Evolutionary conservation across 2,888 invertebrate genomes (phyloP), one percentile per base, ranked within the genome.

Genomic region (Drosophila robusta): DNA sequence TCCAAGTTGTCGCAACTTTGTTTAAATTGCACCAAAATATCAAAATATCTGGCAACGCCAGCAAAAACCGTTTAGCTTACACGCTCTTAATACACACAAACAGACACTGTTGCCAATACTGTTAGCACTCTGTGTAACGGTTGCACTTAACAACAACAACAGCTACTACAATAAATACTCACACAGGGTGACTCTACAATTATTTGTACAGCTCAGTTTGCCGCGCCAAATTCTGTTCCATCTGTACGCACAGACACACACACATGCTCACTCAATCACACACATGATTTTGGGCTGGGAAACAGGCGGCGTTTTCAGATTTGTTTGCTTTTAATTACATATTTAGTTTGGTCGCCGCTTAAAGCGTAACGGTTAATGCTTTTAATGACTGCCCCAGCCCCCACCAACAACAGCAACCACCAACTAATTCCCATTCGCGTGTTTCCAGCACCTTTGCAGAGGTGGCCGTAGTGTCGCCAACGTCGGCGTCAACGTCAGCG

Each of bases 251-350:
- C 36, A 34, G 42, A 22, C 51, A 49, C 18, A 36, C 4, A 26
- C 24, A 41, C 32, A 36, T 22, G 42, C 12, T 24, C 24, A 14
- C 29, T 14, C 52, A 39, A 18, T 34, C 26, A 22, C 6, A 26
- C 29, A 41, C 36, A 36, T n/a, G 18, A 36, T 58, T 73, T 42
- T 51, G 45, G 41, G 63, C 45, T 79, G 77, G 51, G 83, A 79
- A 79, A 49, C 45, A 16, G 34, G 38, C 39, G 12, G 14, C 47
- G 52, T 38, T 45, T 51, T 6, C 26, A 73, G 67, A 86, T 88
- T 88, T 83, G 88, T 83, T 86, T 65, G 67, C 67, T 76, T 88
- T 86, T 82, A 82, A 81, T 81, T 87, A 62, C 68, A 63, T 56
- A 73, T 73, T 78, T 56, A 81, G 86, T 87, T 63, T 85, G 75